Evolutionary conservation across 35 echinoderm and acorn worm genomes (phyloP).

Genomic region (Lytechinus pictus): DNA sequence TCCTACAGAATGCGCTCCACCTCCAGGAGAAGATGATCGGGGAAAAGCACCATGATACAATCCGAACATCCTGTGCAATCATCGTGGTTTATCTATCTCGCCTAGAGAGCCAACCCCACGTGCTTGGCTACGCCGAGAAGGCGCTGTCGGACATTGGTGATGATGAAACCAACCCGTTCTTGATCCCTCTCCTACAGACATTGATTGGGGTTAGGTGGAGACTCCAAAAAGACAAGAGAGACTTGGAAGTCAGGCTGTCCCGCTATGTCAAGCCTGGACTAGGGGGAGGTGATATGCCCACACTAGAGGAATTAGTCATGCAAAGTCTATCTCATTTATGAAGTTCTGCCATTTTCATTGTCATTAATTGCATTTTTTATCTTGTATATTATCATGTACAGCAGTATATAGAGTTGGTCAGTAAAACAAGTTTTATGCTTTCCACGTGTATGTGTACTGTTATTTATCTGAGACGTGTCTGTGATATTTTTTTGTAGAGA

Average conservation of each 20-base stretch:
- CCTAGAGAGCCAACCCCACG: conserved; percentile 84
- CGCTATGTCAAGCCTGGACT: conserved; percentile 65
- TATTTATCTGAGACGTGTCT: neutral
- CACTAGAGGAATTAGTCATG: conserved; percentile 88
- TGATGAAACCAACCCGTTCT: conserved; percentile 81
- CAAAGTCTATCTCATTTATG: conserved; percentile 90
- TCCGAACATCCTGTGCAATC: conserved; percentile 81
- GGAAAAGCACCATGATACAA: conserved; percentile 71
- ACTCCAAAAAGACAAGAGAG: conserved; percentile 83
- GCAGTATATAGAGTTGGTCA: conserved; percentile 7
- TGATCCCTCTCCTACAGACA: conserved; percentile 84
- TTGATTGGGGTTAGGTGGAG: conserved; percentile 91
- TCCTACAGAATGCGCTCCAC: conserved; percentile 89
- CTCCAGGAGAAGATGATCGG: conserved; percentile 95
- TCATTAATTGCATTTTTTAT: neutral
- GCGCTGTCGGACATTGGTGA: conserved; percentile 80
- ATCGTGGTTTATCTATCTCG: conserved; percentile 87
- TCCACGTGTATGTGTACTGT: neutral
- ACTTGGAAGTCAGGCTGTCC: conserved; percentile 78
- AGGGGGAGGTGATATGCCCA: conserved; percentile 78
- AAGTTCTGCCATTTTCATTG: neutral
- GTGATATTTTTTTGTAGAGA: neutral
- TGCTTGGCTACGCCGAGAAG: conserved; percentile 77
- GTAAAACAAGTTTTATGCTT: neutral
- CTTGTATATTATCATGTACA: neutral